phyloP scores from a whole-genome alignment of 2,797 vertebrate species.

The Bradypodion pumilum region DNA sequence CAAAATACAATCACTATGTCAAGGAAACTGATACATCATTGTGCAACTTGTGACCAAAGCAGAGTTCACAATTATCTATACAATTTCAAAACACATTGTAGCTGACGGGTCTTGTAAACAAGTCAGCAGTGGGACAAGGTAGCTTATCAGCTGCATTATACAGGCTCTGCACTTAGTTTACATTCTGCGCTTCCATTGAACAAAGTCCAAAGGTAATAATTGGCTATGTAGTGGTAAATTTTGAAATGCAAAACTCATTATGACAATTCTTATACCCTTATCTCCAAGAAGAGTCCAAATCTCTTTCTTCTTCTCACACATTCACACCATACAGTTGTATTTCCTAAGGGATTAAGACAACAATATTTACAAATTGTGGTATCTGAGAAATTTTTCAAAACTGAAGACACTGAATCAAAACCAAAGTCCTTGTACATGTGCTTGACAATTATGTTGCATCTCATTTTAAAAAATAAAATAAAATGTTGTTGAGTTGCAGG shows the following conservation, averaged over 20 bases:
- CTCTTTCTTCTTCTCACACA: too few species aligned
- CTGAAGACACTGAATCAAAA: background rate
- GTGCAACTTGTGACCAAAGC: slow-evolving; percentile 4
- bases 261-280: background rate
- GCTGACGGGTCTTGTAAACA: background rate
- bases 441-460: too few species aligned
- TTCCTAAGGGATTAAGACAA: background rate
- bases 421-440: too few species aligned
- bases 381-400: background rate
- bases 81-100: slow-evolving; percentile 22
- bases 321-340: too few species aligned
- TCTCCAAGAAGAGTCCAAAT: background rate
- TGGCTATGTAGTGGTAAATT: background rate
- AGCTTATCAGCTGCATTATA: background rate
- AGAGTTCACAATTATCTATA: slow-evolving; percentile 16
- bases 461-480: too few species aligned
- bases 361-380: background rate
- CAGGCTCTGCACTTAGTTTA: background rate
- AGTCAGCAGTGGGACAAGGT: background rate
- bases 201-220: background rate
- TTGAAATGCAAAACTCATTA: background rate
- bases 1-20: slow-evolving; percentile 25
- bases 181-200: background rate
- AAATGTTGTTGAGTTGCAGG: background rate
- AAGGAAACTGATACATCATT: slow-evolving; percentile 31